Conservation (phyloP, 2,113 vertebrate species). For the Naja naja region DNA sequence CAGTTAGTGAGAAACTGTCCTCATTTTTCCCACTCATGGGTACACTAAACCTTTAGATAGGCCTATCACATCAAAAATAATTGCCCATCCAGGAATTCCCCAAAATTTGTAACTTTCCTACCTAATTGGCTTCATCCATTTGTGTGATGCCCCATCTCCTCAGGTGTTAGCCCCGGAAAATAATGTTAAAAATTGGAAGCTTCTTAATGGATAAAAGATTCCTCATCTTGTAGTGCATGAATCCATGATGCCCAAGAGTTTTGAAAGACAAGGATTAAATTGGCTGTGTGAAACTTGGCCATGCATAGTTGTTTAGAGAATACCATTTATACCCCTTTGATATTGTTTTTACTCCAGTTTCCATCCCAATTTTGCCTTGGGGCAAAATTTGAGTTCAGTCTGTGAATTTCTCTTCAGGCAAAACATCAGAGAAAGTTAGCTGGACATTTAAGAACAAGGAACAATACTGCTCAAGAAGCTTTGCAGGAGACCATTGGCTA, state of each 20-base stretch:
- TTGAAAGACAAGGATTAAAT: not conserved
- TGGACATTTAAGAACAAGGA: not conserved
- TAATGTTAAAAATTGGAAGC: not conserved
- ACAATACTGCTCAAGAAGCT: not conserved
- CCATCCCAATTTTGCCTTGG: not conserved
- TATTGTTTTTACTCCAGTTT: not conserved
- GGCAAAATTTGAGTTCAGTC: not conserved
- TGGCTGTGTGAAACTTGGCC: not conserved
- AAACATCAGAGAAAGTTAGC: not conserved
- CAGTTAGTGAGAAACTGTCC: not conserved
- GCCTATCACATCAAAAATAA: not conserved
- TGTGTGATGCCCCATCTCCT: not conserved
- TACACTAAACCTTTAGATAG: not conserved
- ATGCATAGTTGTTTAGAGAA: not conserved
- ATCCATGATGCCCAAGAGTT: not conserved
- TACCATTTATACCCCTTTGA: not conserved
- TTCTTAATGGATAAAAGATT: not conserved
- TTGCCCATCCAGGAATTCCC: not conserved
- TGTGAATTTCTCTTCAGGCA: not conserved
- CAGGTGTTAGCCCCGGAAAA: not conserved
- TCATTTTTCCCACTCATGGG: not conserved
- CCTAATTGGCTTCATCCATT: not conserved
- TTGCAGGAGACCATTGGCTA: not conserved
- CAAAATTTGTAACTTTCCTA: not conserved
- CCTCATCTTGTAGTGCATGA: not conserved